phyloP scores from a whole-genome alignment of 2,888 invertebrate species.

The Spisula solida region DNA sequence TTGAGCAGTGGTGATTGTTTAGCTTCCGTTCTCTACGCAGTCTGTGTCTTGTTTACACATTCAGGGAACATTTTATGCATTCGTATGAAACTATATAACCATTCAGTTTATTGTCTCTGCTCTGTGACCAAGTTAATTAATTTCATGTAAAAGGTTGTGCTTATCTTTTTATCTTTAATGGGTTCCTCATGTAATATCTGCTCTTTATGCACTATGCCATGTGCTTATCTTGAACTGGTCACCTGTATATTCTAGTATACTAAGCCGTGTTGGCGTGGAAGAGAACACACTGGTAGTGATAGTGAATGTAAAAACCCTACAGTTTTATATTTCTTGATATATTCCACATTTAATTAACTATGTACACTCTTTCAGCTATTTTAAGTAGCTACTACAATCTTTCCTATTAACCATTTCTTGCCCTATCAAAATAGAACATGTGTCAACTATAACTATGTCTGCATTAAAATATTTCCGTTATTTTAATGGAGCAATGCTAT shows the following conservation, averaged over 20 bases:
- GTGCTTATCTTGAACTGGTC: background rate
- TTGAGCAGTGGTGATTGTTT: conserved; percentile 75
- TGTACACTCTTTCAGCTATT: too few relatives aligned
- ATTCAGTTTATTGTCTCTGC: background rate
- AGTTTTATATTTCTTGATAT: too few relatives aligned
- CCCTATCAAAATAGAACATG: background rate
- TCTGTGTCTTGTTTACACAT: background rate
- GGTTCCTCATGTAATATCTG: too few relatives aligned
- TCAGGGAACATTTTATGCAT: conserved; percentile 10
- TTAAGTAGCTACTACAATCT: background rate
- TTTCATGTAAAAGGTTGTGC: too few relatives aligned
- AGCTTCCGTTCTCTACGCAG: background rate
- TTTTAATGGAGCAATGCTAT: too few relatives aligned
- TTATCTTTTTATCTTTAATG: too few relatives aligned
- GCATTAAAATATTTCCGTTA: too few relatives aligned
- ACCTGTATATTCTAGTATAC: too few relatives aligned
- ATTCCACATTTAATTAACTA: too few relatives aligned
- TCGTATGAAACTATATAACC: background rate
- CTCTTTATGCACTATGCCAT: background rate
- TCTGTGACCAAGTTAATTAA: too few relatives aligned
- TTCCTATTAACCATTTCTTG: background rate
- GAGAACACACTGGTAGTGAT: background rate
- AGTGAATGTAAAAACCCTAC: background rate
- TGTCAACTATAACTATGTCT: too few relatives aligned
- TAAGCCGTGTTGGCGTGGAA: background rate